phyloP scores from a whole-genome alignment of 2,797 vertebrate species.

The Gymnoscopelus microlampas region DNA sequence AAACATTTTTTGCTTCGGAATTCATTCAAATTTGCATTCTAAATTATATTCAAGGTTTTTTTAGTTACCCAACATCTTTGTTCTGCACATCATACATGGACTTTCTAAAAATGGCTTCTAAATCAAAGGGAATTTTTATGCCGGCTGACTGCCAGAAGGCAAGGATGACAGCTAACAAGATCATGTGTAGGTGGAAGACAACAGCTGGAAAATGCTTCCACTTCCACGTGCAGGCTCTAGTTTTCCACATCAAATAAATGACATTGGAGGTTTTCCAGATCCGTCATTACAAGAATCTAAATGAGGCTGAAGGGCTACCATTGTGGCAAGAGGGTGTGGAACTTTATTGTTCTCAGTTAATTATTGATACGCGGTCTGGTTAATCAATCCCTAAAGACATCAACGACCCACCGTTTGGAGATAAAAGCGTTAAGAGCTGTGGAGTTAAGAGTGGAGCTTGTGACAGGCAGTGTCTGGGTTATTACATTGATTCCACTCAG shows the following conservation, averaged over 20 bases:
- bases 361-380: conserved; percentile 72
- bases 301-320: conserved; percentile 60
- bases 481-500: conserved; percentile 39
- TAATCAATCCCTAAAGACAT: conserved; percentile 69
- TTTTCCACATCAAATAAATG: conserved; percentile 43
- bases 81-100: not conserved
- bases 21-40: not conserved
- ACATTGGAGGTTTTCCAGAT: conserved; percentile 35
- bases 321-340: conserved; percentile 63
- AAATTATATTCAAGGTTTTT: not conserved
- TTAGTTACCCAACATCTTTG: not conserved
- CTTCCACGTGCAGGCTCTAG: conserved; percentile 21
- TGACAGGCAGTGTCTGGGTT: conserved; percentile 10
- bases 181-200: conserved; percentile 25
- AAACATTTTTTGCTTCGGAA: not conserved
- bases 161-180: conserved; percentile 20
- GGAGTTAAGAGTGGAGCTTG: not conserved
- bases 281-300: conserved; percentile 43
- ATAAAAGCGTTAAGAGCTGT: conserved; percentile 46
- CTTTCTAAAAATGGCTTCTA: not conserved
- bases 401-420: conserved; percentile 40
- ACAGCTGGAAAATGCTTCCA: conserved; percentile 12
- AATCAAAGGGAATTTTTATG: conserved; percentile 5
- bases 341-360: conserved; percentile 73
- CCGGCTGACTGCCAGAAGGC: not conserved